Conservation (phyloP, 2,113 vertebrate species). For the Cottus gobio region DNA sequence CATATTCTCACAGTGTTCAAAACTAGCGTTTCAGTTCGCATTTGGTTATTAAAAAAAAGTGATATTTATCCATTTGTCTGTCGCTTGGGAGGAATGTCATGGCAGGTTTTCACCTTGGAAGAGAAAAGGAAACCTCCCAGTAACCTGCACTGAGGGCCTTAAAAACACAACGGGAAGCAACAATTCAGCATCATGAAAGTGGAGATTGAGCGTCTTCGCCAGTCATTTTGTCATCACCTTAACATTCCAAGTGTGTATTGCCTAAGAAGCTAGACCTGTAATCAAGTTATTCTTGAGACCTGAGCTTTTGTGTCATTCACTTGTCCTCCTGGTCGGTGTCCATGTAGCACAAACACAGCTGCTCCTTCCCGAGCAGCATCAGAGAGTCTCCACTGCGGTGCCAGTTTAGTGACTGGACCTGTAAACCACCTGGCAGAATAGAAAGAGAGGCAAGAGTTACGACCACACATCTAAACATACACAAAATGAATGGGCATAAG, state of each 20-base stretch:
- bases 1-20: conserved; percentile 47
- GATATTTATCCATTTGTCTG: background rate
- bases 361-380: conserved; percentile 90
- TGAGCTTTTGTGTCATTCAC: conserved; percentile 21
- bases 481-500: background rate
- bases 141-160: conserved; percentile 28
- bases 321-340: conserved; percentile 77
- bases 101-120: background rate
- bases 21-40: conserved; percentile 29
- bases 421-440: conserved; percentile 86
- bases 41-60: conserved; percentile 5
- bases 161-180: background rate
- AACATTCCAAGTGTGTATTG: background rate
- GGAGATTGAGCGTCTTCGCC: conserved; percentile 4
- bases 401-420: conserved; percentile 89
- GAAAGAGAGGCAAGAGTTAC: background rate
- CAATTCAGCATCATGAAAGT: background rate
- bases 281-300: background rate
- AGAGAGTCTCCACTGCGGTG: conserved; percentile 86
- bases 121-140: conserved; percentile 27
- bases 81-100: background rate
- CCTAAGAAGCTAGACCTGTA: background rate
- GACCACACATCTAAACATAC: background rate
- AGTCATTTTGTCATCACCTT: background rate
- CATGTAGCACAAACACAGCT: conserved; percentile 93